These are phyloP conservation scores for Drosophila nigritarsus DNA, from an alignment of 2,888 invertebrate genomes.

Conservation along the genomic window DNA sequence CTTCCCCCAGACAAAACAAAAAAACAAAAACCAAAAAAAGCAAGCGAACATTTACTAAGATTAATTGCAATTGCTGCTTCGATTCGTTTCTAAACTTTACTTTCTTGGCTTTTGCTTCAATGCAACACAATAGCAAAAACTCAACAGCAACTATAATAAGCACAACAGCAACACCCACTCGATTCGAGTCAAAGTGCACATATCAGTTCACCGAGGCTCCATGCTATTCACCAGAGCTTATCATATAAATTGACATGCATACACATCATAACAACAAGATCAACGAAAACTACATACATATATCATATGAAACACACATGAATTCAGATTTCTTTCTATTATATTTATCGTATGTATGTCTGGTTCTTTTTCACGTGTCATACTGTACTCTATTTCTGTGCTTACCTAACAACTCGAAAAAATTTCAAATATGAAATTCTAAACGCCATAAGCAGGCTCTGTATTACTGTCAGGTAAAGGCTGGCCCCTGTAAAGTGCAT, in stretches of 20 bases:
- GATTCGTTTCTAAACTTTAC: constrained; percentile 47
- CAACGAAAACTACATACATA: constrained; percentile 11
- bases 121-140: constrained; percentile 63
- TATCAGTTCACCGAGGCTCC: constrained; percentile 29
- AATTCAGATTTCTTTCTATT: constrained; percentile 37
- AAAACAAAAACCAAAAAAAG: constrained; percentile 10
- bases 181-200: constrained; percentile 37
- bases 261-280: constrained; percentile 23
- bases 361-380: constrained; percentile 57
- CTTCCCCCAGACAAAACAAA: constrained; percentile 22
- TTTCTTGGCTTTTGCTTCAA: constrained; percentile 62
- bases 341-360: constrained; percentile 45
- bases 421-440: constrained; percentile 51
- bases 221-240: constrained; percentile 58
- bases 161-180: constrained; percentile 33
- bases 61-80: constrained; percentile 49
- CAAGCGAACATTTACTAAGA: constrained; percentile 23
- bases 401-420: constrained; percentile 43
- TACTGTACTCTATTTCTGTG: constrained; percentile 66
- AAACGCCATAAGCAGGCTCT: constrained; percentile 81
- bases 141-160: constrained; percentile 12
- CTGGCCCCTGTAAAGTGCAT: constrained; percentile 60
- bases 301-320: constrained; percentile 33
- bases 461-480: constrained; percentile 85
- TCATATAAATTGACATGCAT: constrained; percentile 73